Base-by-base conservation (phyloP, 1,140 invertebrate genomes). In the Micrasema minimum region DNA sequence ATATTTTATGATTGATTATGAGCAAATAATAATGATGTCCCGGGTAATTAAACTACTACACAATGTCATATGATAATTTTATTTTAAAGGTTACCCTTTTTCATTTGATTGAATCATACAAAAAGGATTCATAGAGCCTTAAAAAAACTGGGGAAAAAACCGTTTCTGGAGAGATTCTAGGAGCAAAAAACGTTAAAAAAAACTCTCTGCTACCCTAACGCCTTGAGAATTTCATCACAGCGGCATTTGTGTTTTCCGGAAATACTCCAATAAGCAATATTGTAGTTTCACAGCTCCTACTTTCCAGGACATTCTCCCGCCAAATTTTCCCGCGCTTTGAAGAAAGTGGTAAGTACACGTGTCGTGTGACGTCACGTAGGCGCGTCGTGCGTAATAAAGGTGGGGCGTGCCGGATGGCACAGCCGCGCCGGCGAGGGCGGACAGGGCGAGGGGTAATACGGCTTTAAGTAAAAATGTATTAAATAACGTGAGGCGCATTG, bases 331-430 rank as follows among this genome's bases (percentile, higher is more conserved):
- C 55, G 12, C 35, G 37, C 38, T 59, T 59, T 38, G 55, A 59
- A 59, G 55, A 59, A 59, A 59, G 55, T 59, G 55, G 62, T 66
- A 50, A 66, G 20, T 66, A 66, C 45, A 50, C 62, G 41, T 45
- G 66, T 69, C 55, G 12, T 16, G 66, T 69, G 53, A 69, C 51
- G 66, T 69, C 53, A 69, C 66, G 66, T 69, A 50, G 38, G 43
- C 66, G 38, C 50, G 41, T 35, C 66, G 66, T 69, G 53, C 66
- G 66, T 62, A 69, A 69, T 69, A 69, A 69, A 69, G 66, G 66
- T 59, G 55, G 26, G 35, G 38, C 66, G 66, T 69, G 66, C 53
- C 35, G 18, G 22, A 38, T 22, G 62, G 23, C 62, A 31, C 23
- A n/a, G 62, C 23, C 2, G 18, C n/a, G 55, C 31, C 18, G 37